Evolutionary conservation across 2,113 vertebrate species (phyloP), one percentile per base, ranked within the genome.

Genomic region (Larimichthys polyactis): DNA sequence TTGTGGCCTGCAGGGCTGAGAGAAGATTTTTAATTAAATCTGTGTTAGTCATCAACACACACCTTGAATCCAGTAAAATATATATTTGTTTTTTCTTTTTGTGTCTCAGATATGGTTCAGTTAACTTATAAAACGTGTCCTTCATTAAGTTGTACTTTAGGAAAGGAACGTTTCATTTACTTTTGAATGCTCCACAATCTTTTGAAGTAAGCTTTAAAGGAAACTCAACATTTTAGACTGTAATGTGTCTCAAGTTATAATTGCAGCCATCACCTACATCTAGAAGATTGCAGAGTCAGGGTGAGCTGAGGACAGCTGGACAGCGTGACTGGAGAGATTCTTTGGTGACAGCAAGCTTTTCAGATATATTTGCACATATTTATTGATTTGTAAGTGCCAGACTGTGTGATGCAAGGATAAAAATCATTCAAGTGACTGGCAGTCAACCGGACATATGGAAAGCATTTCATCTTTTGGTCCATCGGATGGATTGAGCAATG

Each of bases 11-110:
- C 51, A 40, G 57, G 44, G 43, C 48, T 43, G 54, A 40, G 24
- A 32, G 52, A 16, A 43, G 24, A 8, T 12, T 66, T 70, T 22
- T 22, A 14, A 75, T 59, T 64, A 4, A 71, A 44, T 71, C 57
- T 27, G 32, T 49, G 48, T 71, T 62, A 77, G n/a, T 68, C 67
- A 71, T 46, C 43, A 49, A 20, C 48, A 63, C 36, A 43, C n/a
- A 5, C 27, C 19, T 46, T 8, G 11, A 51, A 57, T 54, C 43
- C 49, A 51, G 58, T 63, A 8, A 16, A 59, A 44, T n/a, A 57
- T 7, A 14, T 4, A 11, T 1, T 5, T 12, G 40, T 40, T 22
- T 24, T 24, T 27, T 4, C 4, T 64, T n/a, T 48, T 20, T 6
- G 20, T 67, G 40, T 40, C 12, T 55, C 11, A 27, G 16, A 51